Percentiles rank a stretch among this genome's conserved stretches.
These are phyloP conservation scores for Morus bassanus DNA, from an alignment of 2,797 vertebrate genomes.

Conservation along the genomic window DNA sequence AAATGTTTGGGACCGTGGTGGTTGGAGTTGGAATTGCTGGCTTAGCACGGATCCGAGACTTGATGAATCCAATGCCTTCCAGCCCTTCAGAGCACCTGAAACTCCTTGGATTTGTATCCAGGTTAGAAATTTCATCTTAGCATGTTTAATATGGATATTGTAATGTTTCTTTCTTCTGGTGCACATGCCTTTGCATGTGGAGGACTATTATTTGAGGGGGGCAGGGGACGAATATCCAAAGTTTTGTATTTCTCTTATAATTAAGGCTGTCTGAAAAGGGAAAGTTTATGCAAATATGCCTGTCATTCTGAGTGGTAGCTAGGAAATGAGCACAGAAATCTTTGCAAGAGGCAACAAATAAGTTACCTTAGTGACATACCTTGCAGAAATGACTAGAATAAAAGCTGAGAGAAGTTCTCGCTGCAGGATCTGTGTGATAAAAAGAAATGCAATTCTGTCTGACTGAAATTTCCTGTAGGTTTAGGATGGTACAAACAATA, in stretches of 20 bases:
- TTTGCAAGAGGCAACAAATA: background rate
- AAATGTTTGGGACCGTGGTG: slow-evolving; percentile 89
- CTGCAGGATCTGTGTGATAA: background rate
- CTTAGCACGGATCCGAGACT: slow-evolving; percentile 84
- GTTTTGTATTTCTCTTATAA: background rate
- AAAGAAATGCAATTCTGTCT: background rate
- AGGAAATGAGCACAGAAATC: background rate
- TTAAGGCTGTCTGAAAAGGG: background rate
- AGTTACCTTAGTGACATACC: background rate
- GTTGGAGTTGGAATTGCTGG: slow-evolving; percentile 89
- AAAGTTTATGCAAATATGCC: background rate
- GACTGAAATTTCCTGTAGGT: background rate
- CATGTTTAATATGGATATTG: background rate
- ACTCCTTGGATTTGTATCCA: slow-evolving; percentile 87
- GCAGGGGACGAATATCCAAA: background rate
- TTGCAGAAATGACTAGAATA: background rate
- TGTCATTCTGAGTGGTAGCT: background rate
- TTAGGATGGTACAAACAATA: background rate
- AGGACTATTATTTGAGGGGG: background rate
- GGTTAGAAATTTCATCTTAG: slow-evolving; percentile 72
- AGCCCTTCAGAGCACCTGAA: slow-evolving; percentile 82
- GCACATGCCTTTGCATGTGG: background rate
- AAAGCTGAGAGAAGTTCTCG: background rate
- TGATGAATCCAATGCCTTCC: slow-evolving; percentile 76
- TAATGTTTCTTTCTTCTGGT: background rate